A percentile compares a stretch with the other conserved stretches of the same genome.
These are phyloP conservation scores for Oscheius sp. DNA, from an alignment of 1,140 invertebrate species.

Conservation along the genomic window DNA sequence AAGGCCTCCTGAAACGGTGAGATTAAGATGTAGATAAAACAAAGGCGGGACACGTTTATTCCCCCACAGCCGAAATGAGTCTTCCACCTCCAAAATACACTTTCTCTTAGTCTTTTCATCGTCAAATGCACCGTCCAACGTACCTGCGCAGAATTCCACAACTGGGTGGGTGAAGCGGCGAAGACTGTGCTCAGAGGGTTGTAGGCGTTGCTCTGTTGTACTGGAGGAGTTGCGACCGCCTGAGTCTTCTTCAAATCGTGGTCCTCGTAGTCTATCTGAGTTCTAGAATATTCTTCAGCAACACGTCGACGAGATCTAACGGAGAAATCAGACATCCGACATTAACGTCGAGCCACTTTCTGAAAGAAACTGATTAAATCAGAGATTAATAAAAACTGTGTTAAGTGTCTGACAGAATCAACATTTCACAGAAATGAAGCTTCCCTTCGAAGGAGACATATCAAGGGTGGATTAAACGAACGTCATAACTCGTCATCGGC, in stretches of 20 bases:
- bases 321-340: slow-evolving; percentile 35
- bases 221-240: not conserved
- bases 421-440: too few species aligned
- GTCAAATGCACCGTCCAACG: slow-evolving; percentile 13
- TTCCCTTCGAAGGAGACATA: too few species aligned
- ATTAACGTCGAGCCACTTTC: not conserved
- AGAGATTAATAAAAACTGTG: too few species aligned
- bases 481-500: too few species aligned
- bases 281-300: slow-evolving; percentile 9
- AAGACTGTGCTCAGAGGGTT: slow-evolving; percentile 26
- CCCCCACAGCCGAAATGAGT: not conserved
- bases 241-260: slow-evolving; percentile 10
- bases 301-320: slow-evolving; percentile 24
- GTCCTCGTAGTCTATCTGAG: slow-evolving; percentile 13
- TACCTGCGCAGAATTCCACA: slow-evolving; percentile 45
- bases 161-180: slow-evolving; percentile 28
- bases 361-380: not conserved
- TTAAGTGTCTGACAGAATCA: too few species aligned
- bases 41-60: slow-evolving; percentile 16
- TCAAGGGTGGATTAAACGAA: too few species aligned
- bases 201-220: not conserved
- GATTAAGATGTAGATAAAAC: slow-evolving; percentile 1
- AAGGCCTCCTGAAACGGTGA: slow-evolving; percentile 35
- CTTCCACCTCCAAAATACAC: slow-evolving; percentile 14
- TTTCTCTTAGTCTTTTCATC: not conserved